Evolutionary conservation across 2,888 invertebrate genomes (phyloP), one percentile per base, ranked within the genome.

Genomic region (Zele albiditarsus): DNA sequence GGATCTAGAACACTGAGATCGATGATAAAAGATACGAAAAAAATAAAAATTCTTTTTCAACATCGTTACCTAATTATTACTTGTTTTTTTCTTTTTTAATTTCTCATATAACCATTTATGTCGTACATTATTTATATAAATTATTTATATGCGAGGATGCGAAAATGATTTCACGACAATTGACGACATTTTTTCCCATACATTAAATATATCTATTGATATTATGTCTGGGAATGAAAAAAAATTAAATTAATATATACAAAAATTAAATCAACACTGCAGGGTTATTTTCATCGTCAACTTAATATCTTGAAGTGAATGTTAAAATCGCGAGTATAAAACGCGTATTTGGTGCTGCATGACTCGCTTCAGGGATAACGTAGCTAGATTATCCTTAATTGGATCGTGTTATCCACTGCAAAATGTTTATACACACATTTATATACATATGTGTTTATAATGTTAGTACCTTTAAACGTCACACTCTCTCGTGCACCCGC

Each of bases 341-440:
- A 60, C 70, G 38, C 77, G 57, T 76, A 74, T 78, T 78, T 77
- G 75, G 78, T 49, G 63, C 58, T 49, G 74, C 67, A 65, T 73
- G 77, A 77, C 63, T 76, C 68, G 69, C 65, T 71, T 74, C 38
- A 67, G 73, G 62, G 70, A 66, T 66, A 72, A 69, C 68, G 66
- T 73, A 72, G 57, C 71, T 66, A 66, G 75, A 27, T 81, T 81
- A 78, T 80, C 83, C 85, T 82, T 83, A 84, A 84, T 84, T 82
- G 82, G 82, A 77, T 80, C 78, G 78, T 71, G 65, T 78, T 81
- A 79, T 79, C 80, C 76, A 78, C 76, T 75, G 75, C 28, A 31
- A 20, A 49, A 67, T 16, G 25, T 60, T 58, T 58, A 42, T 25
- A 42, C 25, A 70, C 67, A 46, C 65, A 27, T 49, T 49, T 46